These are phyloP conservation scores for Ibycter americanus DNA, from an alignment of 2,797 vertebrate species.

Conservation along the genomic window DNA sequence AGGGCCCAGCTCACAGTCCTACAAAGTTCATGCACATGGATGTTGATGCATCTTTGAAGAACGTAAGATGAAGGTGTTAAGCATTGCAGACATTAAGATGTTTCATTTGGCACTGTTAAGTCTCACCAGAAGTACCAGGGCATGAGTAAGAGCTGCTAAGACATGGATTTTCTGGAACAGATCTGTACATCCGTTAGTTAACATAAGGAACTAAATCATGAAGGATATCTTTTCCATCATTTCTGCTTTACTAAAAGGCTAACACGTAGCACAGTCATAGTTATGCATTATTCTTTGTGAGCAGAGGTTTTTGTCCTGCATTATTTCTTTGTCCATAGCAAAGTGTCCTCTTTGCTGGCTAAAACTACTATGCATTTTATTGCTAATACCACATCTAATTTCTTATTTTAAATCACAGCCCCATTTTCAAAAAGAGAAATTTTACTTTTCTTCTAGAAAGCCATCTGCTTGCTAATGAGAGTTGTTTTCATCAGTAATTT, in stretches of 20 bases:
- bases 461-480: conserved; percentile 64
- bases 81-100: neutral
- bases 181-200: neutral
- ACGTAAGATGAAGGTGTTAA: neutral
- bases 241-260: neutral
- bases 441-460: conserved; percentile 57
- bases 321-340: neutral
- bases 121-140: neutral
- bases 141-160: neutral
- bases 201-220: neutral
- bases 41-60: neutral
- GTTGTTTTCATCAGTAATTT: conserved; percentile 44
- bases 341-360: conserved; percentile 30
- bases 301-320: neutral
- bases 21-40: neutral
- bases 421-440: conserved; percentile 40
- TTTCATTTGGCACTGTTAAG: neutral
- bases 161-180: neutral
- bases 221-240: neutral
- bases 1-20: neutral
- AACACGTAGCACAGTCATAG: neutral
- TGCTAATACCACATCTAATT: conserved; percentile 24
- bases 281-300: neutral
- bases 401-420: conserved; percentile 53
- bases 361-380: neutral